Conservation (phyloP, 30 jellyfish, hydroid and myxozoan genomes). For the Aurelia aurita region DNA sequence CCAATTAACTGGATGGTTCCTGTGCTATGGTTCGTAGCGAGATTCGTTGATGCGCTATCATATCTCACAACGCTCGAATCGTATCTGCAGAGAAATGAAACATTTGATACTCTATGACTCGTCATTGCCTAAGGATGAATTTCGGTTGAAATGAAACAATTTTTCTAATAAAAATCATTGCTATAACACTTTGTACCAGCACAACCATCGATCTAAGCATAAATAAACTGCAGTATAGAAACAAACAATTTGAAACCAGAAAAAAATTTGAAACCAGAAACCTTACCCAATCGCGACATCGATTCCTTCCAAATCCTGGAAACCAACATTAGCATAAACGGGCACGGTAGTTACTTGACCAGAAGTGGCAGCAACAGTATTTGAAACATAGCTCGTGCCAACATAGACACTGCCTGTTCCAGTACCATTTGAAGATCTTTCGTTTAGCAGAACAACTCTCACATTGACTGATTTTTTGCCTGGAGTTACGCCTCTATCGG, state of each 20-base stretch:
- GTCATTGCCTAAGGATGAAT: background rate
- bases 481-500: conserved; percentile 58
- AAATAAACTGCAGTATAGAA: too few relatives aligned
- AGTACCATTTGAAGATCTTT: conserved; percentile 38
- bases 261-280: background rate
- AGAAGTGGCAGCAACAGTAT: conserved; percentile 41
- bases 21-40: conserved; percentile 16
- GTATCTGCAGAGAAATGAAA: conserved; percentile 11
- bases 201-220: too few relatives aligned
- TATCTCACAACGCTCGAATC: conserved; percentile 35
- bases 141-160: too few relatives aligned
- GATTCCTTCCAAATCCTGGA: conserved; percentile 77
- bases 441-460: conserved; percentile 42
- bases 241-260: too few relatives aligned
- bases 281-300: conserved; percentile 64
- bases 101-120: too few relatives aligned
- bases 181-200: too few relatives aligned
- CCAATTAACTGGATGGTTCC: conserved; percentile 67
- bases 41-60: conserved; percentile 35
- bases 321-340: conserved; percentile 79
- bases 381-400: conserved; percentile 67
- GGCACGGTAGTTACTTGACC: conserved; percentile 76
- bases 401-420: conserved; percentile 77
- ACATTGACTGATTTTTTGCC: conserved; percentile 43
- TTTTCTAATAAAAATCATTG: too few relatives aligned